These are phyloP conservation scores for Caenorhabditis auriculariae DNA, from an alignment of 2,888 invertebrate species.

Conservation along the genomic window DNA sequence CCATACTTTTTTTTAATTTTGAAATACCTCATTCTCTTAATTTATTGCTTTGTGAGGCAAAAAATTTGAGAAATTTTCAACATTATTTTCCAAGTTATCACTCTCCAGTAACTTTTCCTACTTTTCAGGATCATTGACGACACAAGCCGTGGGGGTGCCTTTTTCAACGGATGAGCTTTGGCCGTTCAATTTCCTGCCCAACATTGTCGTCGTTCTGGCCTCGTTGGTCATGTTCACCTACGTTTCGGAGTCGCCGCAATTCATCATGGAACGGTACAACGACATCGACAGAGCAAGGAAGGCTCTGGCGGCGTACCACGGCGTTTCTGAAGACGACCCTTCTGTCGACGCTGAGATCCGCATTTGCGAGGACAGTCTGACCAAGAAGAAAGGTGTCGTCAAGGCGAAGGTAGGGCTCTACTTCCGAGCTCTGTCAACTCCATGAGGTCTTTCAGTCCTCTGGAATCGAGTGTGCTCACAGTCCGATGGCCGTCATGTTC, in stretches of 20 bases:
- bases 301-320: constrained; percentile 40
- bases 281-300: constrained; percentile 33
- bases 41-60: no score
- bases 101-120: background rate
- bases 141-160: constrained; percentile 38
- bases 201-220: constrained; percentile 21
- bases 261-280: constrained; percentile 34
- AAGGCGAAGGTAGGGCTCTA: no score
- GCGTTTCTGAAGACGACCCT: constrained; percentile 32
- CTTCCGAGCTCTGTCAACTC: no score
- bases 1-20: no score
- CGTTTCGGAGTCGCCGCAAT: constrained; percentile 38
- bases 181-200: constrained; percentile 40
- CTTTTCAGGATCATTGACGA: constrained; percentile 24
- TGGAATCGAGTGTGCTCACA: constrained; percentile 16
- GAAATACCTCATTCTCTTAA: no score
- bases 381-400: constrained; percentile 13
- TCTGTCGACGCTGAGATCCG: constrained; percentile 37
- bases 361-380: constrained; percentile 28
- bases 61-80: no score
- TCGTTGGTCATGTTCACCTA: constrained; percentile 30
- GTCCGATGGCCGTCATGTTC: constrained; percentile 41
- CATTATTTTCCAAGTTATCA: no score
- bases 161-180: constrained; percentile 40
- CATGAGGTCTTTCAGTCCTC: no score